Percentiles rank a stretch among this genome's conserved stretches.
phyloP scores from a whole-genome alignment of 2,113 vertebrate species.

The Campylomormyrus tamandua region DNA sequence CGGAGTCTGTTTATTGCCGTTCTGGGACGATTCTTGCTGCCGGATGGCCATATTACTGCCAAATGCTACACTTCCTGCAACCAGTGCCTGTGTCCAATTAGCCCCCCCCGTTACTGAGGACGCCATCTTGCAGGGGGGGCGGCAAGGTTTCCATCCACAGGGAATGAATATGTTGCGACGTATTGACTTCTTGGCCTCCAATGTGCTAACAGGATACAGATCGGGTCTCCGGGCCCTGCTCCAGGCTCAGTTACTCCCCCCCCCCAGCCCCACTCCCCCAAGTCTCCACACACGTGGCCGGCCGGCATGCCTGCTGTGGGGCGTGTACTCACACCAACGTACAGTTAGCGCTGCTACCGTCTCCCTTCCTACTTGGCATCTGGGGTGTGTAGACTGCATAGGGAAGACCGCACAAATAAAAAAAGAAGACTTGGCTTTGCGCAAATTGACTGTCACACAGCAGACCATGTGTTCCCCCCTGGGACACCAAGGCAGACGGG shows the following conservation, averaged over 20 bases:
- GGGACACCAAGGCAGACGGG: neutral
- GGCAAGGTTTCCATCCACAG: slow-evolving; percentile 29
- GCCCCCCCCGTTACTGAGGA: slow-evolving; percentile 7
- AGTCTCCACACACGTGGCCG: neutral
- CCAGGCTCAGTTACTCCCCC: neutral
- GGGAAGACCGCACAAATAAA: slow-evolving; percentile 7
- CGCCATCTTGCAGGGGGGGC: neutral
- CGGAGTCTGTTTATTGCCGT: slow-evolving; percentile 29
- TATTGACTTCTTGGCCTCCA: slow-evolving; percentile 20
- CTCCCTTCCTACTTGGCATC: slow-evolving; percentile 19
- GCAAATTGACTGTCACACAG: neutral
- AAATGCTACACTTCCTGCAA: neutral
- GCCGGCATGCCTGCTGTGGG: slow-evolving; percentile 17
- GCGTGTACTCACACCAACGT: neutral
- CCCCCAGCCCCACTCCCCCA: neutral
- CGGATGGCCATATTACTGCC: neutral
- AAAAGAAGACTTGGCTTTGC: neutral
- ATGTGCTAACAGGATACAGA: slow-evolving; percentile 34
- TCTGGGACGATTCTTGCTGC: slow-evolving; percentile 25
- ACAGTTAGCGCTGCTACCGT: slow-evolving; percentile 11
- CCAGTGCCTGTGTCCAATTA: slow-evolving; percentile 22
- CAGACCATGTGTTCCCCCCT: neutral
- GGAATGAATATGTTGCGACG: slow-evolving; percentile 23
- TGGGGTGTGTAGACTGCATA: slow-evolving; percentile 21
- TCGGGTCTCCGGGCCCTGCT: slow-evolving; percentile 19